phyloP scores from a whole-genome alignment of 2,113 vertebrate species.

The Ibidorhyncha struthersii region DNA sequence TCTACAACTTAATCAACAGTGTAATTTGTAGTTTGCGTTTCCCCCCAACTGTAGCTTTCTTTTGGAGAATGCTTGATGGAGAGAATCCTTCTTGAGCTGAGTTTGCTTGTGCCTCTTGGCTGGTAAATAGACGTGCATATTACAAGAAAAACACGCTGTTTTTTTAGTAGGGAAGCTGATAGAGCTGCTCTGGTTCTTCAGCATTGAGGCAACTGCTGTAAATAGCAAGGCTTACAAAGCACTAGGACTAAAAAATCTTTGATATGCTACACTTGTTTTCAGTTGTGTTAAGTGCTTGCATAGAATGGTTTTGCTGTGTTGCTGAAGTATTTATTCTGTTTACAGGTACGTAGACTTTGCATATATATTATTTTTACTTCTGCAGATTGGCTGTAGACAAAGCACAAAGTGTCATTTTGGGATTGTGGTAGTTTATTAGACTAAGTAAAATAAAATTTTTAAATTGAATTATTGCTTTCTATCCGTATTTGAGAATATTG shows the following conservation, averaged over 20 bases:
- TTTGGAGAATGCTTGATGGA: neutral
- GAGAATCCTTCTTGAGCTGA: neutral
- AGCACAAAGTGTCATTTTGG: neutral
- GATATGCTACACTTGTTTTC: neutral
- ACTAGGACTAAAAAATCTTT: neutral
- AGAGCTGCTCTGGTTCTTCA: neutral
- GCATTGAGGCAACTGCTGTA: neutral
- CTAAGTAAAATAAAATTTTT: neutral
- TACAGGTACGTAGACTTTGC: neutral
- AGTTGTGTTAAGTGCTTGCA: neutral
- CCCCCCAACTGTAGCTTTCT: neutral
- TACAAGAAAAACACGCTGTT: neutral
- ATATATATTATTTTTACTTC: neutral
- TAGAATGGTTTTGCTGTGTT: neutral
- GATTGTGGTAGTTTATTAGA: neutral
- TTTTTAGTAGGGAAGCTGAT: neutral
- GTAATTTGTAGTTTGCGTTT: neutral
- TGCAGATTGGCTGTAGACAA: neutral
- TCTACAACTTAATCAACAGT: neutral
- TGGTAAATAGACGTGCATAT: neutral
- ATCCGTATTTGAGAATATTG: neutral
- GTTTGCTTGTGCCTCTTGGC: neutral
- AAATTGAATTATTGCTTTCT: neutral
- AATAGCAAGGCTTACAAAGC: neutral
- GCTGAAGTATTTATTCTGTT: neutral